phyloP scores from a whole-genome alignment of 2,888 invertebrate species.

The Tortrix viridana region DNA sequence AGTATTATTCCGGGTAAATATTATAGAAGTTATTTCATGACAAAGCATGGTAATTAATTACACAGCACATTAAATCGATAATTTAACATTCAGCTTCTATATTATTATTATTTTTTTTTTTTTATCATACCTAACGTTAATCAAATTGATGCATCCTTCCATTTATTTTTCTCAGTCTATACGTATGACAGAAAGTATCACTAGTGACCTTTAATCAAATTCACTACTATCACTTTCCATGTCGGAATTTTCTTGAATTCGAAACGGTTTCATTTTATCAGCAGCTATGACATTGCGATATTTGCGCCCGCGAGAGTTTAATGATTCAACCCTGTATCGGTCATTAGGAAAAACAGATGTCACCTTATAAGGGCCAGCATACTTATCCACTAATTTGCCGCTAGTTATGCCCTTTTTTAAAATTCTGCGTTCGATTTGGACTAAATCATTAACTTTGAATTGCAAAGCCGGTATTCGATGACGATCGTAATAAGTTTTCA shows the following conservation, averaged over 20 bases:
- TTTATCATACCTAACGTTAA: neutral
- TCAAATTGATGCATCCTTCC: neutral
- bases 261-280: constrained; percentile 36
- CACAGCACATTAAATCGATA: neutral
- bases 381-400: constrained; percentile 32
- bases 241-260: constrained; percentile 10
- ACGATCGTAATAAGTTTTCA: constrained; percentile 29
- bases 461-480: constrained; percentile 12
- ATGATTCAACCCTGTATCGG: constrained; percentile 23
- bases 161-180: no score
- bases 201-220: neutral
- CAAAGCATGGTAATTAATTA: neutral
- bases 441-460: constrained; percentile 21
- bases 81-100: neutral
- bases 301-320: constrained; percentile 29
- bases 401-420: constrained; percentile 30
- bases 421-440: constrained; percentile 36
- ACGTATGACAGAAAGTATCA: constrained; percentile 8
- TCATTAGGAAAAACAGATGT: constrained; percentile 29
- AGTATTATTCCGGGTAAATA: no score
- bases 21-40: no score
- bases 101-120: neutral
- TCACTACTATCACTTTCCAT: neutral
- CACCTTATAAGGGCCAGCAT: constrained; percentile 29
- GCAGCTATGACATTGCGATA: constrained; percentile 30